These are phyloP conservation scores for Synanthedon tipuliformis DNA, from an alignment of 2,888 invertebrate species.

Conservation along the genomic window DNA sequence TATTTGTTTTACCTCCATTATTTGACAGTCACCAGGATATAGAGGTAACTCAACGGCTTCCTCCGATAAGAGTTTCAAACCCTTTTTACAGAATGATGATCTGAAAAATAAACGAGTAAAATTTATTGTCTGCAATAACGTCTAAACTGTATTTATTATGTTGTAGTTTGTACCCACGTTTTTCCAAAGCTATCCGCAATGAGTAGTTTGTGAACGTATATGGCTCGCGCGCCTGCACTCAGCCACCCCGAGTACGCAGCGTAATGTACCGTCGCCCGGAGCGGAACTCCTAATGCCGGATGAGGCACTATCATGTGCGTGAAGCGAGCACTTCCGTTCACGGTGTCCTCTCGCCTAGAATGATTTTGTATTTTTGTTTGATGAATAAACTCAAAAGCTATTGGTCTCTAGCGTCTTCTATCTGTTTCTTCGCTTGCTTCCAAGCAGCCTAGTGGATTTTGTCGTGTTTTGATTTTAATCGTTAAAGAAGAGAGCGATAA, in stretches of 20 bases:
- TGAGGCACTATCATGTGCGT: conserved; percentile 90
- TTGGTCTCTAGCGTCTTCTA: too few species aligned
- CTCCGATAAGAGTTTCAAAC: conserved; percentile 79
- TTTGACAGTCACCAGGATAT: conserved; percentile 81
- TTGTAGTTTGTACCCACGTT: conserved; percentile 60
- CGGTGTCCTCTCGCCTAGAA: conserved; percentile 80
- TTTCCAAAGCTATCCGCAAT: conserved; percentile 88
- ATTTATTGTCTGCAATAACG: too few species aligned
- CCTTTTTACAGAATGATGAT: conserved; percentile 83
- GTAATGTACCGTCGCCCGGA: conserved; percentile 81
- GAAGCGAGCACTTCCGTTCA: conserved; percentile 78
- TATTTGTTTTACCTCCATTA: conserved; percentile 59
- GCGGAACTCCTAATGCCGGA: conserved; percentile 82
- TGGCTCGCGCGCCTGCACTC: conserved; percentile 82
- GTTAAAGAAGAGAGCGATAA: too few species aligned
- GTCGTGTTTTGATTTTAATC: too few species aligned
- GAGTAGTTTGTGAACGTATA: conserved; percentile 85
- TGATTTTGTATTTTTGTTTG: too few species aligned
- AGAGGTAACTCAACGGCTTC: conserved; percentile 79
- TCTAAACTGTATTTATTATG: neutral
- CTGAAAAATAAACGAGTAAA: conserved; percentile 40
- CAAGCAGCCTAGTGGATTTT: too few species aligned
- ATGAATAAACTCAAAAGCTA: too few species aligned
- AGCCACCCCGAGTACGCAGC: conserved; percentile 93
- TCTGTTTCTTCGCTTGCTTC: too few species aligned